These are phyloP conservation scores for Teinopalpus imperialis DNA, from an alignment of 2,888 invertebrate species.

Conservation along the genomic window DNA sequence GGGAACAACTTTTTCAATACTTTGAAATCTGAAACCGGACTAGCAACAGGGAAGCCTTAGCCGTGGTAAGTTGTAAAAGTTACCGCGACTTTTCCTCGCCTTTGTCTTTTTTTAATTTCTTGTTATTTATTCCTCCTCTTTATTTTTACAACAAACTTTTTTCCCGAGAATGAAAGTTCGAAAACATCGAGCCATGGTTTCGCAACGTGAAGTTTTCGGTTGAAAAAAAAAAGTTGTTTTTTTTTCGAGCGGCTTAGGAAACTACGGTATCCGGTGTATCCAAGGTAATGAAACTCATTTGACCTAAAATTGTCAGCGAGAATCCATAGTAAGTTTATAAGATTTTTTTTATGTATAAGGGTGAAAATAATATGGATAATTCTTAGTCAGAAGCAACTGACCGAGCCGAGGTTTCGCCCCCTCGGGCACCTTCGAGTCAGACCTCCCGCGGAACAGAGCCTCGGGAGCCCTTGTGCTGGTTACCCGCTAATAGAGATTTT, in stretches of 20 bases:
- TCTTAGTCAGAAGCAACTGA: too few relatives aligned
- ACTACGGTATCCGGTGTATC: neutral
- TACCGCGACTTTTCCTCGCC: slow-evolving; percentile 6
- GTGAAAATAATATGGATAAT: too few relatives aligned
- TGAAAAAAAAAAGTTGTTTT: neutral
- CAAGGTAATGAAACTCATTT: slow-evolving; percentile 1
- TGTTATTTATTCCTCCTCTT: neutral
- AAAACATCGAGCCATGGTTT: slow-evolving; percentile 10
- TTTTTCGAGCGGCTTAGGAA: slow-evolving; percentile 1
- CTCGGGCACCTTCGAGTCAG: too few relatives aligned
- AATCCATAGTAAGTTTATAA: too few relatives aligned
- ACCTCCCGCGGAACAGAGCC: too few relatives aligned
- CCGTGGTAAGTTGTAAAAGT: slow-evolving; percentile 16
- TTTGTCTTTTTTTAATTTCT: neutral
- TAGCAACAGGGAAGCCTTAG: slow-evolving; percentile 18
- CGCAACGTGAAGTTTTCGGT: slow-evolving; percentile 8
- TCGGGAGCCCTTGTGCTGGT: too few relatives aligned
- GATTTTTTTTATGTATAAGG: too few relatives aligned
- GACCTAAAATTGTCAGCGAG: too few relatives aligned
- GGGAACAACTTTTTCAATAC: slow-evolving; percentile 12
- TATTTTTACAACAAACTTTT: slow-evolving; percentile 16
- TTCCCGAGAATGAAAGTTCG: slow-evolving; percentile 12
- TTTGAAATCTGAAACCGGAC: slow-evolving; percentile 14
- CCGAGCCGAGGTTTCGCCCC: too few relatives aligned
- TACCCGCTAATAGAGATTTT: too few relatives aligned